Conservation (phyloP, 1,140 invertebrate species). For the Drosophila lowei region DNA sequence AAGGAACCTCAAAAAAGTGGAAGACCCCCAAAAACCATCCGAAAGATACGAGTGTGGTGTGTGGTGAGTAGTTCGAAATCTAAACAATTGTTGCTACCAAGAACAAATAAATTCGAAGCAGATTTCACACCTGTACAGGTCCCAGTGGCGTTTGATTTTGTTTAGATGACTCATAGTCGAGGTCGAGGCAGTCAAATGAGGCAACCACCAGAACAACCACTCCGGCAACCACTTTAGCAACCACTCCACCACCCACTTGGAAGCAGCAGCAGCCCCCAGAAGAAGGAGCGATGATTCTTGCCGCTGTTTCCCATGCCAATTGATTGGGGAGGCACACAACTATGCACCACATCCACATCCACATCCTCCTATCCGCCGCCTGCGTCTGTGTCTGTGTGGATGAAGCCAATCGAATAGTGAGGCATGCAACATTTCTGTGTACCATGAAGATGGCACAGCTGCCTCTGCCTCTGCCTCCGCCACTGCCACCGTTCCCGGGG, state of each 20-base stretch:
- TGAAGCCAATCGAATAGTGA: conserved; percentile 46
- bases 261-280: too few relatives aligned
- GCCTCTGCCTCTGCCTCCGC: conserved; percentile 8
- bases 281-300: conserved; percentile 14
- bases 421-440: conserved; percentile 57
- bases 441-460: conserved; percentile 51
- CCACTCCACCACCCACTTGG: conserved; percentile 34
- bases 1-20: conserved; percentile 19
- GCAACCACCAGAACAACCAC: conserved; percentile 7
- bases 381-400: background rate
- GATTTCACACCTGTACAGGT: conserved; percentile 58
- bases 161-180: conserved; percentile 71
- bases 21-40: conserved; percentile 23
- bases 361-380: too few relatives aligned
- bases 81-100: conserved; percentile 47
- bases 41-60: conserved; percentile 38
- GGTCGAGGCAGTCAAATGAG: conserved; percentile 22
- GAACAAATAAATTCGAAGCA: conserved; percentile 57
- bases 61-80: conserved; percentile 53
- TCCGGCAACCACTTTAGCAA: background rate
- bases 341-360: background rate
- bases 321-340: conserved; percentile 51
- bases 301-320: conserved; percentile 71
- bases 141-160: conserved; percentile 55
- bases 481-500: conserved; percentile 20